Evolutionary conservation across 2,888 invertebrate genomes (phyloP), one percentile per base, ranked within the genome.

Genomic region (Cantharis flavilabris): DNA sequence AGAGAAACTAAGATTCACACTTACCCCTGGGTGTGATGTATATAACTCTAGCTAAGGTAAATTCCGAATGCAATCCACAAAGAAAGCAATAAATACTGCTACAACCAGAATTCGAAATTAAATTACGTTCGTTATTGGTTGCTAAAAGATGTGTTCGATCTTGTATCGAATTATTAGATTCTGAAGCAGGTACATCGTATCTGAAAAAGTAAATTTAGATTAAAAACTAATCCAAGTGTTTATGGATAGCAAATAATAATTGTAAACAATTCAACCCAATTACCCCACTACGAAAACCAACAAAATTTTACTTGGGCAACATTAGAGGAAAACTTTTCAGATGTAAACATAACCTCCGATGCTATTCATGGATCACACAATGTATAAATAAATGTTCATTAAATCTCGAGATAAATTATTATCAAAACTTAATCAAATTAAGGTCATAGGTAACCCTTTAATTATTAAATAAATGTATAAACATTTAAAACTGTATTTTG

Each of bases 81-180:
- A 97, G 91, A 89, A 95, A 96, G 87, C 97, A 97, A 88, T 96
- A 96, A 83, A 96, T 96, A 72, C 96, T 94, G 85, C 95, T 95
- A 84, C 95, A 94, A 88, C 92, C 91, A 72, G 90, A 91, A 88
- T 92, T 92, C 80, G 92, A 92, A 77, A 91, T 91, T 83, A 92
- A 91, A 9, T 93, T 92, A 81, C 94, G 89, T 84, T 94, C 94
- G 73, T 94, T 94, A 85, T 94, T 92, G 82, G 94, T 94, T 83
- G 93, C 94, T 80, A 95, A 94, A 73, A 95, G 94, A 73, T 94
- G 94, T 82, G 90, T 90, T 70, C 93, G 90, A 83, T 95, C 95
- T 84, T 94, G 95, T 88, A 94, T 94, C 30, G 84, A 80, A 82
- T 84, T 83, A 28, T 82, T 81, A 65, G 81, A 79, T 75, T 83